These are phyloP conservation scores for Drosophila longiperda DNA, from an alignment of 2,888 invertebrate genomes.

Conservation along the genomic window DNA sequence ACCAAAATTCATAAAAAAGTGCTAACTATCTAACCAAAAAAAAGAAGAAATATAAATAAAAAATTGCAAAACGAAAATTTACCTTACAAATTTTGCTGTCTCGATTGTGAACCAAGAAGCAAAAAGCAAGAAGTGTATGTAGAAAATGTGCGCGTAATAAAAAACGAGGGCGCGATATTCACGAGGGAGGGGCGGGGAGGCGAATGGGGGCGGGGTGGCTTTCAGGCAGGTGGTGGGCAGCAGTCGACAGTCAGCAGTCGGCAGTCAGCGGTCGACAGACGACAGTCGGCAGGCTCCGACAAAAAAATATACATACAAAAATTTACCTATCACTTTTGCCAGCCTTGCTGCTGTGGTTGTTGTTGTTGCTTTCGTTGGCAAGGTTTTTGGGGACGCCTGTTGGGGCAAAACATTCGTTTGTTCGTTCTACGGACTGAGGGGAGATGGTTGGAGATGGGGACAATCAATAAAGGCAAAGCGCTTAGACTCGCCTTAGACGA, in stretches of 20 bases:
- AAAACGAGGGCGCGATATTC: conserved; percentile 78
- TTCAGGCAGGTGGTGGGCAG: conserved; percentile 33
- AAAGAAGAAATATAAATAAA: conserved; percentile 10
- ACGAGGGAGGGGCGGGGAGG: conserved; percentile 51
- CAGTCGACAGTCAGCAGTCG: conserved; percentile 30
- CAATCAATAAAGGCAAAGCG: conserved; percentile 79
- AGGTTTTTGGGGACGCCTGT: conserved; percentile 69
- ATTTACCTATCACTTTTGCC: conserved; percentile 65
- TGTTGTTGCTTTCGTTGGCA: conserved; percentile 55
- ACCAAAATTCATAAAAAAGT: conserved; percentile 47
- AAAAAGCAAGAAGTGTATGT: conserved; percentile 64
- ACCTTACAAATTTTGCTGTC: conserved; percentile 32
- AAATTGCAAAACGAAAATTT: conserved; percentile 38
- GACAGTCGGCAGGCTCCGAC: conserved; percentile 57
- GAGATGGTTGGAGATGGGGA: conserved; percentile 41
- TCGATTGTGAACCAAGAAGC: conserved; percentile 55
- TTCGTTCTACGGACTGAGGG: conserved; percentile 24
- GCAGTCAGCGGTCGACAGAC: conserved; percentile 21
- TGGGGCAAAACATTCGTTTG: conserved; percentile 43
- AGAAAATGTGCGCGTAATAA: conserved; percentile 79
- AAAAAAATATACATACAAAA: conserved; percentile 73
- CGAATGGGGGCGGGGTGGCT: conserved; percentile 2
- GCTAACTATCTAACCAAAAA: conserved; percentile 29
- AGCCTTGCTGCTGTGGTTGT: conserved; percentile 36
- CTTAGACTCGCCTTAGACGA: conserved; percentile 35